phyloP scores from a whole-genome alignment of 1,140 invertebrate species.

The Parasteatoda tepidariorum region DNA sequence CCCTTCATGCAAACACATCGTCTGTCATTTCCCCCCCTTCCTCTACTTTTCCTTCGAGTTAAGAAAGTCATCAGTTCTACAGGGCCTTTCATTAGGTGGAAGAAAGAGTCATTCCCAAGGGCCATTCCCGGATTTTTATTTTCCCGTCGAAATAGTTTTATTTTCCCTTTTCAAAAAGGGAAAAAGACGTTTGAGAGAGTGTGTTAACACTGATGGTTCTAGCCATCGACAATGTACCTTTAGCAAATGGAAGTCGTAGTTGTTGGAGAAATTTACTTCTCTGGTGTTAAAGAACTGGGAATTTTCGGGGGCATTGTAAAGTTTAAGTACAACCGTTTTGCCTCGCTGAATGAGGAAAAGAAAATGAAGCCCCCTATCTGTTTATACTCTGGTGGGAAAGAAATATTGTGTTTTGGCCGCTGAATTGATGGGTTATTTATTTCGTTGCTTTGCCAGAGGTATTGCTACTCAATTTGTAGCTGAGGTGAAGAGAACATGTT shows the following conservation, averaged over 20 bases:
- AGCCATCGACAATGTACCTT: constrained; percentile 58
- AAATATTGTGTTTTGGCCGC: not conserved
- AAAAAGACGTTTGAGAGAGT: too few species aligned
- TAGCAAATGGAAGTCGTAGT: constrained; percentile 56
- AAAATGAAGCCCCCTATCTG: not conserved
- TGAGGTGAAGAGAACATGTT: not conserved
- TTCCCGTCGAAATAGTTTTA: not conserved
- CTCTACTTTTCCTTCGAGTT: constrained; percentile 21
- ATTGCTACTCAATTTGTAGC: not conserved
- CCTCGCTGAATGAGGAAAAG: not conserved
- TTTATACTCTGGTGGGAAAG: not conserved
- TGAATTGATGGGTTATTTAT: not conserved
- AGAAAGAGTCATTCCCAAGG: constrained; percentile 17
- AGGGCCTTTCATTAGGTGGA: constrained; percentile 55
- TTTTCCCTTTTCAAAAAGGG: constrained; percentile 20
- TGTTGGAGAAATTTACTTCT: constrained; percentile 7
- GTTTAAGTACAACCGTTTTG: not conserved
- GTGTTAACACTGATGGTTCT: constrained; percentile 60
- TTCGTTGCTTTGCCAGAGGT: not conserved
- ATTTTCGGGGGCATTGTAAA: constrained; percentile 13
- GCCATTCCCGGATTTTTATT: constrained; percentile 10
- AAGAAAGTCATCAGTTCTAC: constrained; percentile 59
- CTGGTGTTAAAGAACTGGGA: not conserved
- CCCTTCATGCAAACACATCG: constrained; percentile 43
- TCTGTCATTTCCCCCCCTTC: not conserved